These are phyloP conservation scores for Dione juno DNA, from an alignment of 2,888 invertebrate genomes.

Conservation along the genomic window DNA sequence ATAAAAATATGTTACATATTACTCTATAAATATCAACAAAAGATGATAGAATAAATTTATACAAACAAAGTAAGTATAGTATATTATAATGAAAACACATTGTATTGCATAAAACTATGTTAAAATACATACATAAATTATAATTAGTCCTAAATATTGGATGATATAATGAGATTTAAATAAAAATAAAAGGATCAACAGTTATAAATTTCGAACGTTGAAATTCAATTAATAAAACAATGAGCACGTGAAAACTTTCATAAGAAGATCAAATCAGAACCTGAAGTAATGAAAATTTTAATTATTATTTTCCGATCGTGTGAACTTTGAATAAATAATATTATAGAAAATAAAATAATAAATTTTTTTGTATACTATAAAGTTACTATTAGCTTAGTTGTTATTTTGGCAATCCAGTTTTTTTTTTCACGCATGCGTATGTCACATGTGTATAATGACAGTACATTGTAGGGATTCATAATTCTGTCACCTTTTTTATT, in stretches of 20 bases:
- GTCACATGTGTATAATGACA: too few relatives aligned
- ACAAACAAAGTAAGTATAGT: too few relatives aligned
- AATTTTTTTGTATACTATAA: not conserved
- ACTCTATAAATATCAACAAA: too few relatives aligned
- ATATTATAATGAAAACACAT: too few relatives aligned
- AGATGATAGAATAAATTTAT: too few relatives aligned
- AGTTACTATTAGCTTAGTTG: too few relatives aligned
- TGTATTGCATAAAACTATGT: not conserved
- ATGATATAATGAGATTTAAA: constrained; percentile 11
- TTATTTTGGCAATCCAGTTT: not conserved
- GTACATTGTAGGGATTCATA: too few relatives aligned
- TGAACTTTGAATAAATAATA: not conserved
- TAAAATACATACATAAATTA: not conserved
- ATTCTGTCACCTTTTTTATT: too few relatives aligned
- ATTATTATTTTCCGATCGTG: constrained; percentile 14
- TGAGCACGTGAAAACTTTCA: constrained; percentile 26
- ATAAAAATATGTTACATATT: too few relatives aligned
- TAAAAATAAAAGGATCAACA: constrained; percentile 17
- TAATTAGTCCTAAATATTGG: not conserved
- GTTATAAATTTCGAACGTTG: constrained; percentile 2
- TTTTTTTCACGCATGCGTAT: too few relatives aligned
- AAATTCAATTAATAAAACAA: constrained; percentile 33
- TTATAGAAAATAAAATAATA: not conserved
- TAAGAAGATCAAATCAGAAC: constrained; percentile 21
- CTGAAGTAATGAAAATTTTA: constrained; percentile 23